Evolutionary conservation across 2,113 vertebrate species (phyloP).

Genomic region (Excalfactoria chinensis): DNA sequence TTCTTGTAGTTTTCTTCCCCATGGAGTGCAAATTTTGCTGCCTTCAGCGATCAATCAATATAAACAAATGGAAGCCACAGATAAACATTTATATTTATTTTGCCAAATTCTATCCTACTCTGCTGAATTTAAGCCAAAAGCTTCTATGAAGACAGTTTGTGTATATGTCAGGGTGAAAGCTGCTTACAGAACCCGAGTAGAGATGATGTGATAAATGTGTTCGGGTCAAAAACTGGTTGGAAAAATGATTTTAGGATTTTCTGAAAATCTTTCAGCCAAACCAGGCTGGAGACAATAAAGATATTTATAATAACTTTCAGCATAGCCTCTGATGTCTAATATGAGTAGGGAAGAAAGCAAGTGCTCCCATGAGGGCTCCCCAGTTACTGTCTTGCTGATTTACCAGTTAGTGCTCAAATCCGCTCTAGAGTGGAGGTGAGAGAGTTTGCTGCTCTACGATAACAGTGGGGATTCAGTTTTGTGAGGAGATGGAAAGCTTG

Average conservation of each 20-base stretch:
- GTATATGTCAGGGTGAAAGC: background rate
- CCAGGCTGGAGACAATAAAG: background rate
- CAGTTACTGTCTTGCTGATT: conserved; percentile 3
- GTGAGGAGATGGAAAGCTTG: background rate
- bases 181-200: background rate
- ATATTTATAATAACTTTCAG: conserved; percentile 37
- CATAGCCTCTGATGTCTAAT: conserved; percentile 15
- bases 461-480: background rate
- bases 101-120: background rate
- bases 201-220: background rate
- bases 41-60: background rate
- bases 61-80: background rate
- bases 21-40: background rate
- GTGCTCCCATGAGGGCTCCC: conserved; percentile 19
- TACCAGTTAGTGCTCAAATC: background rate
- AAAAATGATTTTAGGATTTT: background rate
- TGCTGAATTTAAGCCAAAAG: background rate
- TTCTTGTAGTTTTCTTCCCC: background rate
- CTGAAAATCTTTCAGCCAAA: background rate
- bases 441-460: conserved; percentile 4
- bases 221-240: background rate
- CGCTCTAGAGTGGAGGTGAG: background rate
- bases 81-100: background rate
- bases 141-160: background rate
- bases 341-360: conserved; percentile 31